phyloP scores from a whole-genome alignment of 2,797 vertebrate genomes.

The Smutsia temminckii region DNA sequence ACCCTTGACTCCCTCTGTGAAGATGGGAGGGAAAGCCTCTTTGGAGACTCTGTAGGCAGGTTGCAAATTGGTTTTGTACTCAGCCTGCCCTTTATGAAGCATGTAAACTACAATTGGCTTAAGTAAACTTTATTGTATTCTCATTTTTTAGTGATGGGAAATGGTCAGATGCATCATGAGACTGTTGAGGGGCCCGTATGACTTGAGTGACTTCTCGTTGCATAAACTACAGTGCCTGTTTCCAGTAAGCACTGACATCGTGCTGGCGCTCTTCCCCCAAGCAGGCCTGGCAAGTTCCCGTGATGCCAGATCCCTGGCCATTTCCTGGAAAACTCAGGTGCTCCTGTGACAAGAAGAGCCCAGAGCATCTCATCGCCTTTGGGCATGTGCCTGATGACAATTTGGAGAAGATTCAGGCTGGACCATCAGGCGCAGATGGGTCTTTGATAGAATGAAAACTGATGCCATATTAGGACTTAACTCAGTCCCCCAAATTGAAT shows the following conservation, averaged over 20 bases:
- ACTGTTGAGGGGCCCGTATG: neutral
- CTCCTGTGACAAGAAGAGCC: neutral
- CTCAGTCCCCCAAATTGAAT: neutral
- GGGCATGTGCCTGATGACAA: neutral
- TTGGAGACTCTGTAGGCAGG: neutral
- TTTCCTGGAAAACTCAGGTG: constrained; percentile 49
- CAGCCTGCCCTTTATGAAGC: neutral
- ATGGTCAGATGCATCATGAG: constrained; percentile 35
- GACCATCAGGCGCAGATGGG: neutral
- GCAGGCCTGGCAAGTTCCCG: constrained; percentile 1
- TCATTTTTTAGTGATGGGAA: constrained; percentile 8
- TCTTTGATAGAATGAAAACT: neutral
- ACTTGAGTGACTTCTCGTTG: constrained; percentile 36
- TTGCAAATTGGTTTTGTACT: constrained; percentile 14
- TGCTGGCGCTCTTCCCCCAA: neutral
- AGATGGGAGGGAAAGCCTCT: neutral
- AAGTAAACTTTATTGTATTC: neutral
- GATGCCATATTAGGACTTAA: neutral
- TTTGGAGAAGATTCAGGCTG: neutral
- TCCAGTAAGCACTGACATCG: constrained; percentile 41
- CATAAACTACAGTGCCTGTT: neutral
- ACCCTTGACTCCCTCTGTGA: neutral
- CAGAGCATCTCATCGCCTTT: neutral
- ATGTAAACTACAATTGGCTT: neutral
- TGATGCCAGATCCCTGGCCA: constrained; percentile 3